phyloP scores from a whole-genome alignment of 2,797 vertebrate genomes.

The Cyprinella venusta region DNA sequence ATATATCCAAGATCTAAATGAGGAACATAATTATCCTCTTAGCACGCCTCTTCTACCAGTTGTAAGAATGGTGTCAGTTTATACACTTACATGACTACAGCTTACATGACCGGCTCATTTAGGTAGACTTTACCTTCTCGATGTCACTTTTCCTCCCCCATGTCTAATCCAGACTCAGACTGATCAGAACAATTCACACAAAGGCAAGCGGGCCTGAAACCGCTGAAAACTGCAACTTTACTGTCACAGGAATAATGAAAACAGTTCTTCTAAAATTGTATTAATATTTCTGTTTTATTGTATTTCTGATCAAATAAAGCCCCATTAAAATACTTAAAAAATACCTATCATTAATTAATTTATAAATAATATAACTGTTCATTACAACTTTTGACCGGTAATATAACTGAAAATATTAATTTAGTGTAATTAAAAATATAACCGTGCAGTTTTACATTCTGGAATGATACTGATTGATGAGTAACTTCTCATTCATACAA shows the following conservation, averaged over 20 bases:
- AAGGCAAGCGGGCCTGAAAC: neutral
- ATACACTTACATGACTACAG: conserved; percentile 31
- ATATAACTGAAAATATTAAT: neutral
- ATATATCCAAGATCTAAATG: conserved; percentile 36
- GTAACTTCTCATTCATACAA: neutral
- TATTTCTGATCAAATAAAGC: too few relatives aligned
- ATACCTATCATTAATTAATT: neutral
- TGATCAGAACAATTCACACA: neutral
- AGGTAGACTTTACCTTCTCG: neutral
- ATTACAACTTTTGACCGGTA: neutral
- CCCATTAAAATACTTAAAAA: neutral
- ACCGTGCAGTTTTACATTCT: neutral
- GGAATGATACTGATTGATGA: neutral
- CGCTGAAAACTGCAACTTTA: neutral
- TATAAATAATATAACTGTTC: neutral
- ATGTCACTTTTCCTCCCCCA: conserved; percentile 7
- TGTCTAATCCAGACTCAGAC: conserved; percentile 15
- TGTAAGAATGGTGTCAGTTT: conserved; percentile 24
- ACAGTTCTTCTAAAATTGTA: neutral
- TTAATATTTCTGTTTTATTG: neutral
- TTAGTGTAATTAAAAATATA: neutral
- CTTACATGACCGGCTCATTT: conserved; percentile 11
- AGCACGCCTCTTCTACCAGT: neutral
- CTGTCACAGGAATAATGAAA: neutral
- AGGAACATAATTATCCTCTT: conserved; percentile 29